A percentile compares a stretch with the other conserved stretches of the same genome.
These are phyloP conservation scores for Crotalus helleri DNA, from an alignment of 2,113 vertebrate genomes.

Conservation along the genomic window DNA sequence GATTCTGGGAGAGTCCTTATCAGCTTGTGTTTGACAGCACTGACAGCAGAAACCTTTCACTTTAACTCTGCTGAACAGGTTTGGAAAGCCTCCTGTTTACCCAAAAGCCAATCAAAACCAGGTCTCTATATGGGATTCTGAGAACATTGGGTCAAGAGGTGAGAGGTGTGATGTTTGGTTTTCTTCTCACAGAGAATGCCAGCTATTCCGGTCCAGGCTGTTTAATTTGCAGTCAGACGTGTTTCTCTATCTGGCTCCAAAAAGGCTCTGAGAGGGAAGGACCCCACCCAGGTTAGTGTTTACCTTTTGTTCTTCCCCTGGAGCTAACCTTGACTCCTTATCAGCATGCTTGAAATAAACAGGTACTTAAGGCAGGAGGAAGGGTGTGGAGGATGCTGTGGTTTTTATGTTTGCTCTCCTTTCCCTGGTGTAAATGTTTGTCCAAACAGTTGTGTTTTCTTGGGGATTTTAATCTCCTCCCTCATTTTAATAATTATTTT, in stretches of 20 bases:
- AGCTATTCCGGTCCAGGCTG: constrained; percentile 61
- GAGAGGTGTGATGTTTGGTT: constrained; percentile 71
- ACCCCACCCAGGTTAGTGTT: constrained; percentile 69
- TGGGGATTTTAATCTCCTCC: rapidly evolving
- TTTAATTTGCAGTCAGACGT: constrained; percentile 68
- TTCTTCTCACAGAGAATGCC: constrained; percentile 69
- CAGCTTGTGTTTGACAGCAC: constrained; percentile 52
- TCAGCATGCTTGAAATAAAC: constrained; percentile 66
- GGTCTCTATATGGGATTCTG: constrained; percentile 54
- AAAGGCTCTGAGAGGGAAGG: constrained; percentile 59
- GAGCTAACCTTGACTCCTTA: constrained; percentile 71
- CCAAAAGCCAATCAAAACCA: constrained; percentile 61
- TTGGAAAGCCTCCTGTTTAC: constrained; percentile 62
- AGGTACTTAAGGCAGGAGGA: constrained; percentile 61
- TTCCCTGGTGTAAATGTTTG: constrained; percentile 35
- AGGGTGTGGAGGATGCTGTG: constrained; percentile 67
- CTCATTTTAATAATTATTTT: not conserved
- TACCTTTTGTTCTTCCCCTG: constrained; percentile 71
- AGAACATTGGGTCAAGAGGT: constrained; percentile 71
- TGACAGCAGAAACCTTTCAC: constrained; percentile 51
- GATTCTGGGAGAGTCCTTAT: constrained; percentile 60
- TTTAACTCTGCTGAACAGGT: constrained; percentile 56
- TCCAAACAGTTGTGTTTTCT: constrained; percentile 50
- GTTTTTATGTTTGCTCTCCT: constrained; percentile 53
- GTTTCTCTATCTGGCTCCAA: constrained; percentile 66